phyloP scores from a whole-genome alignment of 2,113 vertebrate genomes.

The Morone chrysops region DNA sequence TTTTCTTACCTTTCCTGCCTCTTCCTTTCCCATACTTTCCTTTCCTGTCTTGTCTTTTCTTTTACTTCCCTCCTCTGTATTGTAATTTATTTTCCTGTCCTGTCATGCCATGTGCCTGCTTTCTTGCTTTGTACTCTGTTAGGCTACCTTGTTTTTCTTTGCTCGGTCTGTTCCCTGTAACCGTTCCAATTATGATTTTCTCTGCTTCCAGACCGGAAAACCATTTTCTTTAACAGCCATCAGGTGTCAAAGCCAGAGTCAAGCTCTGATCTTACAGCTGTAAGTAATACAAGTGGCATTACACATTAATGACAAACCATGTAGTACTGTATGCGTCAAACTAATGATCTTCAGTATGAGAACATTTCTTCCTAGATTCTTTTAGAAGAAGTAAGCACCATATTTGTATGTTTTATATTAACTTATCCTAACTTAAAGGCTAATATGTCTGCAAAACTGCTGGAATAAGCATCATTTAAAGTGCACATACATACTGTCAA shows the following conservation, averaged over 20 bases:
- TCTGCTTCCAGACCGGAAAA: constrained; percentile 79
- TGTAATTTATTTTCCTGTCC: no score
- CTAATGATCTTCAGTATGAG: background rate
- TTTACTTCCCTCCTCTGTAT: no score
- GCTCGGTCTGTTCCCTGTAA: background rate
- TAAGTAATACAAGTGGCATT: constrained; percentile 50
- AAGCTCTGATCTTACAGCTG: constrained; percentile 82
- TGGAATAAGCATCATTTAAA: background rate
- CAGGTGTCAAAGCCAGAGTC: constrained; percentile 86
- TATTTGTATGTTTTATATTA: background rate
- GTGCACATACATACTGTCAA: background rate
- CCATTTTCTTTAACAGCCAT: constrained; percentile 87
- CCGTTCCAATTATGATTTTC: background rate
- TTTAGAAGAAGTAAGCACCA: background rate
- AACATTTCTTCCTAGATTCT: background rate
- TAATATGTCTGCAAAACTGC: background rate
- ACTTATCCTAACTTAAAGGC: background rate
- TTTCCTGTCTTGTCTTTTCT: no score
- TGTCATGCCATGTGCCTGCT: background rate
- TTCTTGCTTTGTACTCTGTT: background rate
- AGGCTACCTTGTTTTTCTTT: background rate
- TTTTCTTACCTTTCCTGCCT: background rate
- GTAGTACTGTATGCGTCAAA: background rate
- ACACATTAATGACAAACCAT: background rate
- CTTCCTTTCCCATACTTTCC: background rate